Evolutionary conservation across 1,140 invertebrate species (phyloP).

Genomic region (Drosophila burlai): DNA sequence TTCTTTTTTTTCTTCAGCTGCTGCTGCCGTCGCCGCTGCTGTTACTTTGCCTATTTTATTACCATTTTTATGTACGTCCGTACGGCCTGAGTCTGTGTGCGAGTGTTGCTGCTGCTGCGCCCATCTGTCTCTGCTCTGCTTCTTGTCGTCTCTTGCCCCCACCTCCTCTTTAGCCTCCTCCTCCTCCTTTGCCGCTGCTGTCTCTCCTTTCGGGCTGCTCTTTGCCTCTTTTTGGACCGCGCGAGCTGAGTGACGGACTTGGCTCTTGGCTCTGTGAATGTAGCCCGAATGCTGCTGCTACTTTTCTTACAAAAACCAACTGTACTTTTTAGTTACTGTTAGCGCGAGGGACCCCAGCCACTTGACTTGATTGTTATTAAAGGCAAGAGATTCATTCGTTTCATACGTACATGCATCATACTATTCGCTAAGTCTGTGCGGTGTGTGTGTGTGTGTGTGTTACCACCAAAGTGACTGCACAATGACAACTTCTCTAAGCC

Average conservation of each 20-base stretch:
- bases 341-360: slow-evolving; percentile 58
- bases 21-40: slow-evolving; percentile 32
- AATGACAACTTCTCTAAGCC: slow-evolving; percentile 8
- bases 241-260: slow-evolving; percentile 51
- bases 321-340: slow-evolving; percentile 81
- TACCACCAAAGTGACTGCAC: slow-evolving; percentile 14
- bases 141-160: slow-evolving; percentile 17
- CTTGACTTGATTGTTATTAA: slow-evolving; percentile 79
- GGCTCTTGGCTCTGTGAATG: slow-evolving; percentile 40
- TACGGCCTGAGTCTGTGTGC: slow-evolving; percentile 18
- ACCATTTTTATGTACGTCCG: slow-evolving; percentile 55
- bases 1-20: slow-evolving; percentile 36
- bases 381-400: slow-evolving; percentile 38
- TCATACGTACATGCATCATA: slow-evolving; percentile 18
- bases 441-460: slow-evolving; percentile 5
- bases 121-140: slow-evolving; percentile 58
- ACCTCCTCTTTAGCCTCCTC: slow-evolving; percentile 10
- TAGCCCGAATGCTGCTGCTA: slow-evolving; percentile 40
- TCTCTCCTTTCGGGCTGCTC: slow-evolving; percentile 35
- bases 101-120: slow-evolving; percentile 46
- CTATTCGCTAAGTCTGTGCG: neutral
- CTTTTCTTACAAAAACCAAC: slow-evolving; percentile 78
- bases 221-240: slow-evolving; percentile 50
- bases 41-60: slow-evolving; percentile 68
- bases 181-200: slow-evolving; percentile 17